Base-by-base conservation (phyloP, 2,113 vertebrate species). In the Regulus satrapa region DNA sequence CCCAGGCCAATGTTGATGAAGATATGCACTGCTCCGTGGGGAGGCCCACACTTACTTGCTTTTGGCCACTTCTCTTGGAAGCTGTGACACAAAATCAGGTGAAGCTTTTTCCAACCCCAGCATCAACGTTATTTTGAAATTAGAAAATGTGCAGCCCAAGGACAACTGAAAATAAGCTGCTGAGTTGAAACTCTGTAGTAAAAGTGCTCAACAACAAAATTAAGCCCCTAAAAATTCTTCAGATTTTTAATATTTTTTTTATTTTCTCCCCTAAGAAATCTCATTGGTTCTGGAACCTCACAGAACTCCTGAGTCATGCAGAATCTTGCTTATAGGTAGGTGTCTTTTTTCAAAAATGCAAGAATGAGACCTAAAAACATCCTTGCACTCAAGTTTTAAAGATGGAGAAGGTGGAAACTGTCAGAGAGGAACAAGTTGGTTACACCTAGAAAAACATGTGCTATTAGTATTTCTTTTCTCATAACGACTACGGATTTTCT, bases 41-140 rank as follows among this genome's bases (percentile, higher is more conserved):
- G 31, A 48, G 29, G 48, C 20, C 8, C 48, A 40, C 26, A 16
- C 21, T 56, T 41, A 7, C 31, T 49, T 32, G 7, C 18, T 56
- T 71, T 49, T 51, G 56, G 49, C 18, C 23, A 10, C 41, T 71
- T 72, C 38, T 63, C 41, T 29, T 36, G 63, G 38, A 69, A 55
- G 25, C 49, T 0, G 1, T 10, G 36, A 21, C 20, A 63, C 0
- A 1, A 71, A 48, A 54, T 13, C 43, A 43, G 41, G 19, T 38
- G 32, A 71, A 63, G 25, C 9, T 43, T 10, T 63, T 56, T 56
- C 79, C 41, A 56, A 10, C 6, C 8, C 6, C 18, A 56, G 14
- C 63, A 46, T 49, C 54, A 56, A 89, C 56, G 46, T 32, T 24
- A 17, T 62, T 18, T 51, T 49, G 36, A 56, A 85, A 85, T 68